Evolutionary conservation across 2,797 vertebrate species (phyloP).

Genomic region (Anguilla pacifica): DNA sequence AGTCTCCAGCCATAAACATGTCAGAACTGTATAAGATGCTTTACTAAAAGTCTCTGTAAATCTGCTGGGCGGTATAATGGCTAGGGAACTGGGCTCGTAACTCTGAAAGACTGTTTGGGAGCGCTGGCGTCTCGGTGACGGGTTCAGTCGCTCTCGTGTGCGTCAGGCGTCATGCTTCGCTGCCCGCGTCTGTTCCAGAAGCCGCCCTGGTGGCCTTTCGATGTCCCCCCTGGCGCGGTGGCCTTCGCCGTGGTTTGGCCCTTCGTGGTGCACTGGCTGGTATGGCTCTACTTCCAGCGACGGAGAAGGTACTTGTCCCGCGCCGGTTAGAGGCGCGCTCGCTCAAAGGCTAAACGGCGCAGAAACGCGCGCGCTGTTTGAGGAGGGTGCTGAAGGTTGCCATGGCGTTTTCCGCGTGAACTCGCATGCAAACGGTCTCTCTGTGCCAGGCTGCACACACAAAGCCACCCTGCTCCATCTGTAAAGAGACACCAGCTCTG

Average conservation of each 20-base stretch:
- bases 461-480: neutral
- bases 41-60: neutral
- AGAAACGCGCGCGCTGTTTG: neutral
- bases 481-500: neutral
- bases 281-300: conserved; percentile 83
- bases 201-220: conserved; percentile 87
- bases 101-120: neutral
- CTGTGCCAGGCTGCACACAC: neutral
- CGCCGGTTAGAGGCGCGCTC: neutral
- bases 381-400: neutral
- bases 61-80: neutral
- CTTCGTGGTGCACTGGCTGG: conserved; percentile 85
- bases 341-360: neutral
- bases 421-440: neutral
- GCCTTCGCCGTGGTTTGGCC: conserved; percentile 85
- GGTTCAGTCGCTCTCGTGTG: neutral
- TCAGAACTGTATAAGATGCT: neutral
- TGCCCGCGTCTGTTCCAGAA: conserved; percentile 60
- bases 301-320: conserved; percentile 77
- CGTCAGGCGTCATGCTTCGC: neutral
- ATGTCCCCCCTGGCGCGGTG: conserved; percentile 77
- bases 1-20: neutral
- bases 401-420: neutral
- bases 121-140: neutral
- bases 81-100: neutral